Conservation (phyloP, 2,888 invertebrate species). For the Crepidodera aurea region DNA sequence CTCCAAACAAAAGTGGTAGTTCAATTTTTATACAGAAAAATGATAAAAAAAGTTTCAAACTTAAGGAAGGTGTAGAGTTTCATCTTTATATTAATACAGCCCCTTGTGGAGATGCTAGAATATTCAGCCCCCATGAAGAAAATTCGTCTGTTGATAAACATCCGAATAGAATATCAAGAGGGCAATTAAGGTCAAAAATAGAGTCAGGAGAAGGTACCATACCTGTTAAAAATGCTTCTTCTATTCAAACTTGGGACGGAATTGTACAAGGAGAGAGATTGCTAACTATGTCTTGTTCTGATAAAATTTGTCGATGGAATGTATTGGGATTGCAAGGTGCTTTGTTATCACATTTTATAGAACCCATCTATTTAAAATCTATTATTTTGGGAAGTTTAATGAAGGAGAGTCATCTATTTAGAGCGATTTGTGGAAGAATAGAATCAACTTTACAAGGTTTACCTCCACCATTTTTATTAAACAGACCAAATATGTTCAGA, state of each 20-base stretch:
- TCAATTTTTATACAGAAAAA: conserved; percentile 62
- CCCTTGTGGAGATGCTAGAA: conserved; percentile 95
- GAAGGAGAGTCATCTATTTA: conserved; percentile 88
- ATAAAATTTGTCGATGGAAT: conserved; percentile 97
- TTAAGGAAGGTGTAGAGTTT: conserved; percentile 80
- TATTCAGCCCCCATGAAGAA: conserved; percentile 90
- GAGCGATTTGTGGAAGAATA: conserved; percentile 84
- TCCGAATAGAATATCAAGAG: conserved; percentile 84
- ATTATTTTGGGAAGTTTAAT: conserved; percentile 88
- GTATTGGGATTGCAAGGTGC: conserved; percentile 93
- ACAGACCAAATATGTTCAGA: conserved; percentile 80
- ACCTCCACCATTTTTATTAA: conserved; percentile 83
- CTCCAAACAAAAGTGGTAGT: conserved; percentile 27
- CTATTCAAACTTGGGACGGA: conserved; percentile 94
- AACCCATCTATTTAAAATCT: conserved; percentile 90
- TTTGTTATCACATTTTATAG: conserved; percentile 84
- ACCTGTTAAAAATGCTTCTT: conserved; percentile 81
- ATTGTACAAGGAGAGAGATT: conserved; percentile 90
- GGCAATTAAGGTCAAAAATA: conserved; percentile 93
- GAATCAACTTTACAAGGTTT: conserved; percentile 80
- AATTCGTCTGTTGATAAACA: conserved; percentile 74
- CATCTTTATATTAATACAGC: conserved; percentile 97
- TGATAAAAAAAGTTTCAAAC: conserved; percentile 65
- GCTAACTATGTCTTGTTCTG: conserved; percentile 97
- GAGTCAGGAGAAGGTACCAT: conserved; percentile 97